Evolutionary conservation across 2,888 invertebrate species (phyloP).

Genomic region (Subacronicta megacephala): DNA sequence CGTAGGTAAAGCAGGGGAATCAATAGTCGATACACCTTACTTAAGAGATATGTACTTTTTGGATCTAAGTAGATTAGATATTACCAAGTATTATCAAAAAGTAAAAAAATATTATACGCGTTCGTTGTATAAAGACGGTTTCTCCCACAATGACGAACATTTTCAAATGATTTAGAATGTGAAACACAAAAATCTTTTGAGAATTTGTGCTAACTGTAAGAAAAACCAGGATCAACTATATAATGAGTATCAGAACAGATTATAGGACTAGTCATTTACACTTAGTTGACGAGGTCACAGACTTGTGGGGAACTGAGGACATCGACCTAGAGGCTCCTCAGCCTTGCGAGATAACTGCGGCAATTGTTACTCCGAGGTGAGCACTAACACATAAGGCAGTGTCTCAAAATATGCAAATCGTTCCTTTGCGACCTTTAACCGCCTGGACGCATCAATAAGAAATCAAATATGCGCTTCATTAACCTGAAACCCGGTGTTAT

Average conservation of each 20-base stretch:
- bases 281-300: not conserved
- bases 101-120: not conserved
- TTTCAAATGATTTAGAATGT: not conserved
- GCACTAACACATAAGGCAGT: not conserved
- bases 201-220: too few relatives aligned
- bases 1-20: slow-evolving; percentile 8
- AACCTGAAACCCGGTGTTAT: not conserved
- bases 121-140: not conserved
- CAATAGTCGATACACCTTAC: slow-evolving; percentile 9
- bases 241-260: too few relatives aligned
- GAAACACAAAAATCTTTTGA: not conserved
- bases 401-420: not conserved
- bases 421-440: not conserved
- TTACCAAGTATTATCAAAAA: too few relatives aligned
- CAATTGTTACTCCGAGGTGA: slow-evolving; percentile 12
- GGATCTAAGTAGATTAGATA: slow-evolving; percentile 22
- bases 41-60: not conserved
- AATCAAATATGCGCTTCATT: not conserved
- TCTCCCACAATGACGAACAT: not conserved
- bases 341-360: slow-evolving; percentile 14
- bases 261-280: not conserved
- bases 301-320: slow-evolving; percentile 1
- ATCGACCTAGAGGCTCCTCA: slow-evolving; percentile 5
- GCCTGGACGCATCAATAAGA: not conserved
- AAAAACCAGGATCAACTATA: too few relatives aligned